Evolutionary conservation across 1,140 invertebrate genomes (phyloP), one percentile per base, ranked within the genome.

Genomic region (Lasaia peninsularis): DNA sequence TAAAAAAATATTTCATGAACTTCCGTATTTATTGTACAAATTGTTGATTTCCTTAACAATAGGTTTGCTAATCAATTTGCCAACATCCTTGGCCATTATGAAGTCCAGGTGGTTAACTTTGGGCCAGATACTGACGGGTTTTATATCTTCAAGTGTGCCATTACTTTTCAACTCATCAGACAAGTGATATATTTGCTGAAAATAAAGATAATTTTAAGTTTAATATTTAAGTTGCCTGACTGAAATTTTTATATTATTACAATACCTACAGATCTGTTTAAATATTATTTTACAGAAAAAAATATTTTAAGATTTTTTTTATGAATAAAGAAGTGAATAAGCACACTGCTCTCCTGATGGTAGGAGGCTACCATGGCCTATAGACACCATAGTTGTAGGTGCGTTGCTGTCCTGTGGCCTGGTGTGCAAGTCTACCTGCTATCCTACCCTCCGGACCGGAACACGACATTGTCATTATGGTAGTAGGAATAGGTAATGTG

Each of bases 101-200:
- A 86, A 85, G 66, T 88, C 83, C 0, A 86, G 53, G 37, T 88
- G 85, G 59, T 88, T 86, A 62, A 86, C 79, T 31, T 83, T 86
- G 2, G 77, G 75, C 78, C 81, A 85, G 0, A 54, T 35, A 48
- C 76, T 72, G 0, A 66, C 76, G 0, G 80, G 69, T 11, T 63
- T 57, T 2, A 79, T 44, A 1, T 69, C 69, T 51, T 84, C 78
- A 20, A 86, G 60, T 31, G 72, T 59, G 0, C 79, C 78, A 0
- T 60, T 76, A 7, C 48, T 40, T 31, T 73, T 71, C 3, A 88
- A 58, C 24, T 76, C 60, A 0, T 63, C 33, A 2, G 79, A 80
- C 55, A 87, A 58, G 16, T 71, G 62, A 63, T 75, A 62, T 48
- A 88, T 65, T 83, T 84, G 75, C 82, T 86, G 78, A 62, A 56